Conservation (phyloP, 92 coral and sea anemone species). For the Zoanthus solanderi region DNA sequence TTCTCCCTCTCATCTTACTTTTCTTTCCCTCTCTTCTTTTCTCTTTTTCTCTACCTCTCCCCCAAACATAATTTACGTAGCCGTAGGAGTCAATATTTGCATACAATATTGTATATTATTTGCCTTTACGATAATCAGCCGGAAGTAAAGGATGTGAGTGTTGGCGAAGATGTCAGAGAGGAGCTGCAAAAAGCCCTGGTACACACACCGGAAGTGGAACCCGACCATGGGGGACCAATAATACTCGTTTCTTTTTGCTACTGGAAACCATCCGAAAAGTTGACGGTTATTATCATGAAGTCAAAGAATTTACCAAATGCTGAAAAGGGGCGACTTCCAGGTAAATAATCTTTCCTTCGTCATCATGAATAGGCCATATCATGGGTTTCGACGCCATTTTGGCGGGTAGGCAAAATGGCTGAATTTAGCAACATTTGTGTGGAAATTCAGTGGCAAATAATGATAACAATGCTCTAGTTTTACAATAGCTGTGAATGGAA, state of each 20-base stretch:
- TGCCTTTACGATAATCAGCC: neutral
- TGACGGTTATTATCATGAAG: constrained; percentile 91
- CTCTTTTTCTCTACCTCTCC: no score
- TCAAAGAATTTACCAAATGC: constrained; percentile 77
- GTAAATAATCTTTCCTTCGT: constrained; percentile 31
- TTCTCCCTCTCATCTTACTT: no score
- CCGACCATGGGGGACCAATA: constrained; percentile 65
- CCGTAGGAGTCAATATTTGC: no score
- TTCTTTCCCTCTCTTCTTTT: no score
- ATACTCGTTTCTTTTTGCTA: constrained; percentile 86
- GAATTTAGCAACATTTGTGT: no score
- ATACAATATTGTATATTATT: neutral
- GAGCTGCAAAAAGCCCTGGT: constrained; percentile 32
- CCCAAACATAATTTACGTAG: no score
- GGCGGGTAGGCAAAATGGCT: no score
- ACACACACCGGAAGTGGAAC: constrained; percentile 38
- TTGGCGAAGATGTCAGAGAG: constrained; percentile 15
- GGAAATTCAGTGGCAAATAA: no score
- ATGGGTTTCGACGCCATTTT: no score
- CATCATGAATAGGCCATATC: no score
- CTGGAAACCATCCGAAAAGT: constrained; percentile 83
- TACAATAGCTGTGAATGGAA: no score
- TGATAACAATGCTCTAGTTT: no score
- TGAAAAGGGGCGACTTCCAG: constrained; percentile 82
- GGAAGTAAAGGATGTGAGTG: constrained; percentile 35